Evolutionary conservation across 2,888 invertebrate species (phyloP), one percentile per base, ranked within the genome.

Genomic region (Eilema depressum): DNA sequence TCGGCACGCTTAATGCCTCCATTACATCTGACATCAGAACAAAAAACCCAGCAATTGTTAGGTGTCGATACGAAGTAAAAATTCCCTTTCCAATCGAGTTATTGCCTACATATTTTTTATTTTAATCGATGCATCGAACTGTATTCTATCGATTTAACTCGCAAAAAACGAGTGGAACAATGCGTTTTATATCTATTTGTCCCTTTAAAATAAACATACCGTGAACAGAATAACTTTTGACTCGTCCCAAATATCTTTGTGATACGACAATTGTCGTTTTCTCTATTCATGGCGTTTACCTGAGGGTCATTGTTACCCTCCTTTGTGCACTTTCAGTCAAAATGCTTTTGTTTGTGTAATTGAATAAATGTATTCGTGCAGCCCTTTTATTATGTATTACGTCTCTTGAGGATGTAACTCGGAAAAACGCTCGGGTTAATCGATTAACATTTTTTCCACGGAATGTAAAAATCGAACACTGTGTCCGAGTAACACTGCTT

Each of bases 301-400:
- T 94, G 94, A 82, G 86, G 82, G 84, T 88, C 86, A 88, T 89
- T 88, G 86, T 88, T 70, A 63, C 72, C 79, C 75, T 85, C 85
- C 86, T 88, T 93, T 94, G 94, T 94, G 90, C 91, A 92, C 86
- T 93, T 94, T 88, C 91, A 92, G 91, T 87, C 89, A 88, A 89
- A 92, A 90, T 89, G 87, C 84, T 85, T 92, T 95, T 95, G 94
- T 95, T 89, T 88, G 88, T 86, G 83, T 95, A 95, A 95, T 95
- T 95, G 94, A 95, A 95, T 95, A 94, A 95, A 93, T 92, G 91
- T 90, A 87, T 89, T 88, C 86, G 84, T 89, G 88, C 87, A 85
- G 85, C 80, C 81, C 82, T 88, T 87, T 89, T 92, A 81, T 91
- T 85, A 86, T 78, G 62, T 57, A 71, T 41, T 70, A 70, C 53